Percentiles rank a stretch among this genome's conserved stretches.
phyloP scores from a whole-genome alignment of 1,140 invertebrate species.

The Lysiphlebus fabarum region DNA sequence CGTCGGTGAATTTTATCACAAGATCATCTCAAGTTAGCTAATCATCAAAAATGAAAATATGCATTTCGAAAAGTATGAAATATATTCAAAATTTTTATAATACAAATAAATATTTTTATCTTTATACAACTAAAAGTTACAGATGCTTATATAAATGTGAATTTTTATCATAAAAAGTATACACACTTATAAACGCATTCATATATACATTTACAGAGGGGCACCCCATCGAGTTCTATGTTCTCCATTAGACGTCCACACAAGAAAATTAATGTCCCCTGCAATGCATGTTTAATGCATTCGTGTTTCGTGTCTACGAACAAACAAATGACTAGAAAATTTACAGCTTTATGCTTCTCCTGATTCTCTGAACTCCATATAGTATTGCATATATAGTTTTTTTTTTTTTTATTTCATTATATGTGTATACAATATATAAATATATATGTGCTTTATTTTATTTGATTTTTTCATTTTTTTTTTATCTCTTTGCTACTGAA shows the following conservation, averaged over 20 bases:
- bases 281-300: constrained; percentile 58
- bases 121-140: no score
- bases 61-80: no score
- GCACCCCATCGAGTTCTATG: constrained; percentile 30
- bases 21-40: no score
- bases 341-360: constrained; percentile 38
- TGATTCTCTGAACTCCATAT: constrained; percentile 15
- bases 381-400: neutral
- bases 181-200: no score
- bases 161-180: no score
- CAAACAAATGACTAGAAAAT: constrained; percentile 56
- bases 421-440: neutral
- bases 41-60: no score
- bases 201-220: no score
- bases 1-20: no score
- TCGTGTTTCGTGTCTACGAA: constrained; percentile 53
- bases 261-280: constrained; percentile 58
- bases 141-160: no score
- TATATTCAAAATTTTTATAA: no score
- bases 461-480: neutral
- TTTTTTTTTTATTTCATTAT: neutral
- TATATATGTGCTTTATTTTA: constrained; percentile 6
- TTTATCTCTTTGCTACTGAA: neutral
- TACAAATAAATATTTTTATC: no score
- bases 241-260: constrained; percentile 52